A percentile compares a stretch with the other conserved stretches of the same genome.
phyloP scores from a whole-genome alignment of 2,888 invertebrate species.

The Dasysyrphus albostriatus region DNA sequence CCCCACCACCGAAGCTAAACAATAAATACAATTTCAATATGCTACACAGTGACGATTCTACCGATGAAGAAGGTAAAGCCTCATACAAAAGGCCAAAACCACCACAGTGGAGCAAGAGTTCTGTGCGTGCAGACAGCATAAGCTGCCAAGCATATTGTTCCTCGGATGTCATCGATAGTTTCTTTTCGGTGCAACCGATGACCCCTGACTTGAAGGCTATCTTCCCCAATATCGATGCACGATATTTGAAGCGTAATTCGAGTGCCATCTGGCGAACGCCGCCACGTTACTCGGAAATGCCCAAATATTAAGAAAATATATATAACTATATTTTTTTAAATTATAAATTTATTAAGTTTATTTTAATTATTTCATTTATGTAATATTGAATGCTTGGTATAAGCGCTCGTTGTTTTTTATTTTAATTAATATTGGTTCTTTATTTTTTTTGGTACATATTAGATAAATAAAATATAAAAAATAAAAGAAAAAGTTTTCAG shows the following conservation, averaged over 20 bases:
- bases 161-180: conserved; percentile 84
- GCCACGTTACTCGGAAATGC: conserved; percentile 86
- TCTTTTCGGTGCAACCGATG: conserved; percentile 87
- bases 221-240: conserved; percentile 88
- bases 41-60: conserved; percentile 83
- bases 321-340: conserved; percentile 2
- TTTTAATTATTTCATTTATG: conserved; percentile 30
- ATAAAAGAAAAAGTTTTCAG: conserved; percentile 40
- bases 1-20: conserved; percentile 79
- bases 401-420: conserved; percentile 36
- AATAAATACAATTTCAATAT: conserved; percentile 83
- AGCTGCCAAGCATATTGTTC: conserved; percentile 84
- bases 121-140: conserved; percentile 84
- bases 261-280: conserved; percentile 91
- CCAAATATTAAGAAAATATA: conserved; percentile 80
- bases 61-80: conserved; percentile 83
- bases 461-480: conserved; percentile 48
- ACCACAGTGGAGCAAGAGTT: conserved; percentile 84
- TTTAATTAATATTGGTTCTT: conserved; percentile 13
- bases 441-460: conserved; percentile 33
- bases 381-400: conserved; percentile 48
- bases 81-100: conserved; percentile 80
- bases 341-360: conserved; percentile 70
- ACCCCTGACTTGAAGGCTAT: conserved; percentile 88
- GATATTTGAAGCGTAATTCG: conserved; percentile 88